Percentiles rank a stretch among this genome's conserved stretches.
phyloP scores from a whole-genome alignment of 2,797 vertebrate species.

The Mormyrops boulengeri region DNA sequence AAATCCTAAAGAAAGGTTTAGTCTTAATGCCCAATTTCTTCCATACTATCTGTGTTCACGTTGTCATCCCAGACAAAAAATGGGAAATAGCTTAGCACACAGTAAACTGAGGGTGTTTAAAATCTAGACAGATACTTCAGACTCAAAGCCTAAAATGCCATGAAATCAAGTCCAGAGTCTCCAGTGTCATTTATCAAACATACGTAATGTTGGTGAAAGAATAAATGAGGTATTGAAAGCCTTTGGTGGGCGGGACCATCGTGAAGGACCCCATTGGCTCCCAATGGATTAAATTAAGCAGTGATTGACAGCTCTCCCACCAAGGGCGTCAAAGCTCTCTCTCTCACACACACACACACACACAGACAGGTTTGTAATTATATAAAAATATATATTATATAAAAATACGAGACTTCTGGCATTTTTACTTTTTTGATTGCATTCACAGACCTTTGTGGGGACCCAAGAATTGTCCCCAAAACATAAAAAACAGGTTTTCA shows the following conservation, averaged over 20 bases:
- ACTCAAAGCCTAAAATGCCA: neutral
- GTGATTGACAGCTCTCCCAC: neutral
- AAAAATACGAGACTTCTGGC: neutral
- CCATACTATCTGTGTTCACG: neutral
- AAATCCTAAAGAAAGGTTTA: neutral
- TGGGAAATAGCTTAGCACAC: neutral
- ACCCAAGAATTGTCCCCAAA: neutral
- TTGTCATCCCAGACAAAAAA: neutral
- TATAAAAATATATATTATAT: neutral
- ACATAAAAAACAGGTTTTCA: neutral
- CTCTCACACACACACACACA: neutral
- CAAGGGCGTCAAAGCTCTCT: neutral
- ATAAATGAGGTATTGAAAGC: neutral
- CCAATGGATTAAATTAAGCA: neutral
- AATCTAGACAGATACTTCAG: neutral
- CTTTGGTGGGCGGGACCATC: neutral
- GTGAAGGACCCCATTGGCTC: neutral
- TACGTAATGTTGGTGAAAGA: neutral
- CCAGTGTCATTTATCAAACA: neutral
- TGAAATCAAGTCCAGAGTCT: neutral
- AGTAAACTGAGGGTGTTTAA: neutral
- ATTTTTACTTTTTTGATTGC: neutral
- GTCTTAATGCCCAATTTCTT: neutral
- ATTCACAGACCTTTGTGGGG: neutral
- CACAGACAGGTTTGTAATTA: neutral